Evolutionary conservation across 2,888 invertebrate genomes (phyloP).

Genomic region (Apamea sordens): DNA sequence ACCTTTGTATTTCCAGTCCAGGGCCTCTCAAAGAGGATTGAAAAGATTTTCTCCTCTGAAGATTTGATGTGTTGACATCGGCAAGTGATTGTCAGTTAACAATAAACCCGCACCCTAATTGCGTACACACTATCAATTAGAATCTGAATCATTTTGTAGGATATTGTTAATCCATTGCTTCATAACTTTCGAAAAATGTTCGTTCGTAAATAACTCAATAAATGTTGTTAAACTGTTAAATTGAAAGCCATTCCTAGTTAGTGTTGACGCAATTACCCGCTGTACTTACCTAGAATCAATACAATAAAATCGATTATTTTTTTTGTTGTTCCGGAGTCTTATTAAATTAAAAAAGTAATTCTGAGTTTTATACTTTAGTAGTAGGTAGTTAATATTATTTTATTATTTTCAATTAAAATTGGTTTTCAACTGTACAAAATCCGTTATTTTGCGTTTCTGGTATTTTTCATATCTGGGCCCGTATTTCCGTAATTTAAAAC

Average conservation of each 20-base stretch:
- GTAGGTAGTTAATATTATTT: no score
- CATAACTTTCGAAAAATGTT: neutral
- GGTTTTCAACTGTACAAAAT: no score
- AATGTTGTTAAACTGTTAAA: neutral
- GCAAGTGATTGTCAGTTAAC: constrained; percentile 56
- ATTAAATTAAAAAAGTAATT: no score
- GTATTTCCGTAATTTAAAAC: no score
- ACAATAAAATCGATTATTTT: constrained; percentile 27
- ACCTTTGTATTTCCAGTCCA: constrained; percentile 59
- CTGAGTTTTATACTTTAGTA: no score
- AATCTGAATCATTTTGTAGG: neutral
- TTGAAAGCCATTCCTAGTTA: neutral
- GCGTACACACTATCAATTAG: neutral
- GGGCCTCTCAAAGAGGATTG: constrained; percentile 46
- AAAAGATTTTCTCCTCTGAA: constrained; percentile 40
- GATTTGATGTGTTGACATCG: constrained; percentile 63
- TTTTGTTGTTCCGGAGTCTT: constrained; percentile 2
- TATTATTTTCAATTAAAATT: no score
- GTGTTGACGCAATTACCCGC: neutral
- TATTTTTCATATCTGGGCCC: no score
- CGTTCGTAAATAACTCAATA: neutral
- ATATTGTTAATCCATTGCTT: no score
- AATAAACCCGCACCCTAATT: constrained; percentile 29
- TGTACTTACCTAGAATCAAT: constrained; percentile 15
- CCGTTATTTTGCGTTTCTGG: no score